phyloP scores from a whole-genome alignment of 2,888 invertebrate species.

The Drosophila cyrtoloma region DNA sequence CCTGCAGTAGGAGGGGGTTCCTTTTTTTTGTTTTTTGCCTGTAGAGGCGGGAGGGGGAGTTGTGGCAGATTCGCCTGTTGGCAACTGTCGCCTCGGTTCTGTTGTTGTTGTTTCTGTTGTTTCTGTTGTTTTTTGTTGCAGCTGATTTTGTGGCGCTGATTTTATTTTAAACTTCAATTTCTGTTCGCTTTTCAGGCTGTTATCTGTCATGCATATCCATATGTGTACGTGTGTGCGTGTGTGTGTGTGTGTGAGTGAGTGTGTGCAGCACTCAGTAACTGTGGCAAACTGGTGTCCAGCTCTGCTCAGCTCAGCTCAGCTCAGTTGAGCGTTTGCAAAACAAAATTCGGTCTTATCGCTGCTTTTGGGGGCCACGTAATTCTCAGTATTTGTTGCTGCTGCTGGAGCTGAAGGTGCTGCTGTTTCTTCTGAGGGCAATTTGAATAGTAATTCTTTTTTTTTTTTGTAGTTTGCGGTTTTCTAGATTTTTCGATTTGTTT shows the following conservation, averaged over 20 bases:
- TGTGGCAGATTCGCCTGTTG: slow-evolving; percentile 43
- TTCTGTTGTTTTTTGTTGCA: slow-evolving; percentile 18
- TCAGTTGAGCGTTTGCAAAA: slow-evolving; percentile 36
- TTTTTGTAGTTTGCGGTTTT: neutral
- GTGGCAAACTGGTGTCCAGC: slow-evolving; percentile 39
- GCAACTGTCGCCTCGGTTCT: slow-evolving; percentile 57
- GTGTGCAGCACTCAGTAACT: slow-evolving; percentile 29
- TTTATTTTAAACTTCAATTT: slow-evolving; percentile 59
- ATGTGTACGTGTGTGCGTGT: slow-evolving; percentile 19
- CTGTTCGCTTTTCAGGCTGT: slow-evolving; percentile 57
- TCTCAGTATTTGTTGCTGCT: slow-evolving; percentile 60
- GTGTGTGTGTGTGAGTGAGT: neutral
- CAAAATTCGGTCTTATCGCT: slow-evolving; percentile 63
- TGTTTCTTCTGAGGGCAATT: slow-evolving; percentile 41
- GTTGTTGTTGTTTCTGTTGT: slow-evolving; percentile 1
- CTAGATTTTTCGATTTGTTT: slow-evolving; percentile 57
- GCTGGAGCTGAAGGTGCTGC: slow-evolving; percentile 18
- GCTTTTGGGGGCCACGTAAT: slow-evolving; percentile 60
- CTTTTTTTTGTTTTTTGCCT: neutral
- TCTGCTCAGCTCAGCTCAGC: slow-evolving; percentile 7
- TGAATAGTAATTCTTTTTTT: slow-evolving; percentile 15
- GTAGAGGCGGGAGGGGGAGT: slow-evolving; percentile 5
- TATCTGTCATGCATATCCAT: slow-evolving; percentile 71
- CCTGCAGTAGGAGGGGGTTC: neutral
- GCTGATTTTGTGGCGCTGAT: slow-evolving; percentile 62